Base-by-base conservation (phyloP, 1,140 invertebrate genomes). In the Drosophila ironensis region DNA sequence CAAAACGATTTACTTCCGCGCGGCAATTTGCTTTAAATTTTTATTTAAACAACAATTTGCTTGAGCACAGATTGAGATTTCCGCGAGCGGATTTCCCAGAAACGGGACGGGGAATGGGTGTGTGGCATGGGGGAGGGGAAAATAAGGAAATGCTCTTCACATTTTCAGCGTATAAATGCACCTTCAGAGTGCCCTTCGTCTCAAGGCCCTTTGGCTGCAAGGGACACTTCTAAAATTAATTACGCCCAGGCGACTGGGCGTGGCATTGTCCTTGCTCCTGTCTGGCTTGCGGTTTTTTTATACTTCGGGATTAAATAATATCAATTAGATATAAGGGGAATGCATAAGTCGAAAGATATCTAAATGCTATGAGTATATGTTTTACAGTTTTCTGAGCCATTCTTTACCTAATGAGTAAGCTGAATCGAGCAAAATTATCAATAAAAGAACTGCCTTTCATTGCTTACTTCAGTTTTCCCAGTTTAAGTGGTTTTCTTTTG, bases 11-110 rank as follows among this genome's bases (percentile, higher is more conserved):
- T 82, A 72, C 72, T 60, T 44, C 51, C 71, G 67, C 76, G 45
- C 20, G 37, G 59, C 76, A 81, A 81, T 81, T 80, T 82, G 61
- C 52, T 81, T 59, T 44, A 70, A 73, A 63, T 73, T 80, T 80
- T 75, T 81, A 72, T 78, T 84, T 77, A 77, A 82, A 77, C 73
- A 77, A 77, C 73, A 84, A 82, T 84, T 84, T 84, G 78, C 47
- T 57, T 17, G 17, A 50, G 63, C 37, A 25, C 37, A 61, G 68
- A 68, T 78, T 64, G 69, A 69, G 74, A 74, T 75, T 72, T 71
- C 46, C 46, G 52, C 25, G 37, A 48, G 40, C 25, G 35, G 41
- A 61, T 61, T 60, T 61, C 4, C 41, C 5, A 30, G 9, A 11
- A 20, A 11, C 2, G 24, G 0, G 6, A 30, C 1, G n/a, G 1